Percentiles rank a stretch among this genome's conserved stretches.
These are phyloP conservation scores for Manis javanica DNA, from an alignment of 2,797 vertebrate genomes.

Conservation along the genomic window DNA sequence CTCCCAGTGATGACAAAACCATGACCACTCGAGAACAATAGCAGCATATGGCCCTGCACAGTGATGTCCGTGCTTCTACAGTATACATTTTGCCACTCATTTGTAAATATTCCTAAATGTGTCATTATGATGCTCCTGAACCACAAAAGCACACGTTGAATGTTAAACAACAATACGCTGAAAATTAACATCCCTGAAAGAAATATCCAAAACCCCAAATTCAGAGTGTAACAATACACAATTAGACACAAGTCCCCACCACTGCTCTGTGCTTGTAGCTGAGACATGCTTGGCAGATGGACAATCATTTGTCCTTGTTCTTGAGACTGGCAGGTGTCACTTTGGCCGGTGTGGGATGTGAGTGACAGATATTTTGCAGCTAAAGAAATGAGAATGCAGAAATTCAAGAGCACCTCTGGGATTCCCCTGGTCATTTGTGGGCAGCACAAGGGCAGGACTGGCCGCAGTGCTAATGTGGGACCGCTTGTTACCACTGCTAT, in stretches of 20 bases:
- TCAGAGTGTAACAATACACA: slow-evolving; percentile 85
- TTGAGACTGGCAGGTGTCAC: slow-evolving; percentile 99
- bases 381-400: slow-evolving; percentile 95
- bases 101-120: slow-evolving; percentile 79
- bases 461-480: slow-evolving; percentile 89
- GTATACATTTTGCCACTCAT: slow-evolving; percentile 59
- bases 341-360: slow-evolving; percentile 91
- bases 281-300: slow-evolving; percentile 84
- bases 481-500: slow-evolving; percentile 86
- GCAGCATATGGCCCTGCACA: not conserved
- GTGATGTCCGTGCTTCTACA: not conserved
- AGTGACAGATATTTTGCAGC: slow-evolving; percentile 93
- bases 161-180: slow-evolving; percentile 74
- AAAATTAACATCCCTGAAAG: slow-evolving; percentile 83
- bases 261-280: slow-evolving; percentile 80
- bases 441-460: slow-evolving; percentile 93
- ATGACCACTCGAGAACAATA: not conserved
- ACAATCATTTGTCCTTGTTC: slow-evolving; percentile 94
- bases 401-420: slow-evolving; percentile 97
- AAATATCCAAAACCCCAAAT: slow-evolving; percentile 79
- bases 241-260: slow-evolving; percentile 77
- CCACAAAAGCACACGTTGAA: slow-evolving; percentile 73
- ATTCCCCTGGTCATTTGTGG: slow-evolving; percentile 97
- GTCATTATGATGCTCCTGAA: slow-evolving; percentile 67
- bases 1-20: not conserved